Evolutionary conservation across 2,797 vertebrate genomes (phyloP).

Genomic region (Scarus forsteni): DNA sequence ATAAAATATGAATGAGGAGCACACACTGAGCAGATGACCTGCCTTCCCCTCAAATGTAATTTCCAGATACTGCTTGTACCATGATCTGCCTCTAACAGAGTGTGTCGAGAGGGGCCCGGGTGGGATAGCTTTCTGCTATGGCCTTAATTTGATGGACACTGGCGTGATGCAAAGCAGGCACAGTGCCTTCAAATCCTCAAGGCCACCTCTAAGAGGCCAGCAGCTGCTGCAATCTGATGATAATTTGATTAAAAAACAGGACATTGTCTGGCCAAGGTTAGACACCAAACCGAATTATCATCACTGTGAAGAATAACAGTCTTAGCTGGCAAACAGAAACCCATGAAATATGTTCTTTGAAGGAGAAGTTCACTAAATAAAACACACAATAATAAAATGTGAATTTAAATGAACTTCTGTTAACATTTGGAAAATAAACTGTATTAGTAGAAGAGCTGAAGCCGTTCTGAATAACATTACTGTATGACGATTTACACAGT

Average conservation of each 20-base stretch:
- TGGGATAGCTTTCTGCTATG: slow-evolving; percentile 15
- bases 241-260: slow-evolving; percentile 36
- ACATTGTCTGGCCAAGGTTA: slow-evolving; percentile 11
- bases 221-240: slow-evolving; percentile 47
- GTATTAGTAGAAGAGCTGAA: too few relatives aligned
- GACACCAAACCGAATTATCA: neutral
- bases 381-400: too few relatives aligned
- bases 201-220: slow-evolving; percentile 22
- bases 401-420: too few relatives aligned
- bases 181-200: slow-evolving; percentile 24
- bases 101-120: slow-evolving; percentile 2
- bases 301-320: slow-evolving; percentile 6
- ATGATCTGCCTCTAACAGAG: slow-evolving; percentile 15
- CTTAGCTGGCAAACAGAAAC: neutral
- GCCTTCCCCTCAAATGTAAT: slow-evolving; percentile 26
- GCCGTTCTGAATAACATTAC: too few relatives aligned
- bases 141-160: slow-evolving; percentile 45
- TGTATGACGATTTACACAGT: too few relatives aligned
- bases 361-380: neutral
- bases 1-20: slow-evolving; percentile 29
- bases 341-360: neutral
- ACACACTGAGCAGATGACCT: slow-evolving; percentile 10
- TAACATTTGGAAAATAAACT: too few relatives aligned
- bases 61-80: slow-evolving; percentile 23
- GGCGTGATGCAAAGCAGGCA: slow-evolving; percentile 30